Evolutionary conservation across 2,797 vertebrate genomes (phyloP).

Genomic region (Sebastes dallii): DNA sequence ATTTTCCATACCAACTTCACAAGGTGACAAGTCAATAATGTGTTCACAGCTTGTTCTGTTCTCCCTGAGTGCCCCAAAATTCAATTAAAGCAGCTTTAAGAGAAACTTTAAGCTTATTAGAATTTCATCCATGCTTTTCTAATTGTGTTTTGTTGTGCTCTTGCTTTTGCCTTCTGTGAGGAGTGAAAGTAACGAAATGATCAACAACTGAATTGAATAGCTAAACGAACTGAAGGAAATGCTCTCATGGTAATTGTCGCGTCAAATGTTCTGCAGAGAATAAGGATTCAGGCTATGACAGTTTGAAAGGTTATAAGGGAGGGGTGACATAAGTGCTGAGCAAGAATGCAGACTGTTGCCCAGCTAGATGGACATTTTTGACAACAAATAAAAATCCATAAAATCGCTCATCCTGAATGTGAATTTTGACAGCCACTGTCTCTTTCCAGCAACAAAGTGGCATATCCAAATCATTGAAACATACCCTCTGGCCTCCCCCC

Average conservation of each 20-base stretch:
- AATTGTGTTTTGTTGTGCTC: background rate
- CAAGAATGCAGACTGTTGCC: background rate
- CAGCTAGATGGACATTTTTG: background rate
- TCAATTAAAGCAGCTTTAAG: background rate
- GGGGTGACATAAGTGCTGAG: background rate
- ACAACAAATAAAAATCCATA: background rate
- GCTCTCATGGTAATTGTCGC: background rate
- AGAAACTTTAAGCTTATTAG: background rate
- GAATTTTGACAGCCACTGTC: background rate
- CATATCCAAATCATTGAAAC: background rate
- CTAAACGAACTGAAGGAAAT: background rate
- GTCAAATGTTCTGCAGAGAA: background rate
- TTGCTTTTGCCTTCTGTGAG: background rate
- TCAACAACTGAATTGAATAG: background rate
- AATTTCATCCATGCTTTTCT: background rate
- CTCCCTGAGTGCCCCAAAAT: background rate
- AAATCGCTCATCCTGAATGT: background rate
- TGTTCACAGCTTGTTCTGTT: background rate
- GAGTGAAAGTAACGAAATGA: background rate
- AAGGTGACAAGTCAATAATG: background rate
- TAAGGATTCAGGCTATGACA: background rate
- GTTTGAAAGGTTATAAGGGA: background rate
- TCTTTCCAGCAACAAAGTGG: background rate
- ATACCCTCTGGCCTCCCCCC: fast-evolving
- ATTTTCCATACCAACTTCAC: background rate